Evolutionary conservation across 92 coral and sea anemone genomes (phyloP), one percentile per base, ranked within the genome.

Genomic region (Epizoanthus fatuus): DNA sequence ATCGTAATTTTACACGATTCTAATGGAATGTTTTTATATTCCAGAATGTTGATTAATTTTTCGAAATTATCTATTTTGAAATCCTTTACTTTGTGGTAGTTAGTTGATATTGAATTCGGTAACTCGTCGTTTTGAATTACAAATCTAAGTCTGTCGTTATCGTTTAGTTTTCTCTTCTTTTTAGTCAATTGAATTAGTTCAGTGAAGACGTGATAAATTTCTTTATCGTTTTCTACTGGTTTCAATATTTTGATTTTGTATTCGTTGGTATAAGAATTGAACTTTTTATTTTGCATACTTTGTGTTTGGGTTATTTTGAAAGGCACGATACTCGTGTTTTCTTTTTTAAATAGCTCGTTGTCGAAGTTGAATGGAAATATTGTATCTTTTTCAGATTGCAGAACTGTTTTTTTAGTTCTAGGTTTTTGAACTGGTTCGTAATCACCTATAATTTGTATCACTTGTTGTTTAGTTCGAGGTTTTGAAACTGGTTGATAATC

Each of bases 201-300:
- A 8, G 63, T 19, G 14, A 80, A 80, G 8, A 80, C 13, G 4
- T 47, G 10, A 56, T 80, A 45, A 49, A 80, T 49, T 1, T 80
- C 74, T 65, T 65, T 80, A 44, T 63, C 84, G 29, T 80, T 72
- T 44, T 79, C 42, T 60, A 58, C 56, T 5, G 69, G 83, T 39
- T 77, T 77, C 38, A 77, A 35, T 4, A 57, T 57, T 55, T 57
- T 77, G 7, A 77, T 19, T 57, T 77, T 35, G 16, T 58, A 77
- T 77, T 58, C 83, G 51, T 77, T 77, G 37, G 70, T 64, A 40
- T 5, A 55, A 75, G 81, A 59, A 53, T 75, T 75, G 73, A 58
- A 79, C 29, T 69, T 81, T 32, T 29, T 51, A 8, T 66, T 67
- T 32, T 70, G 78, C 22, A 22, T 25, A 45, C 10, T 64, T 2